Base-by-base conservation (phyloP, 2,797 vertebrate genomes). In the Phoebastria nigripes region DNA sequence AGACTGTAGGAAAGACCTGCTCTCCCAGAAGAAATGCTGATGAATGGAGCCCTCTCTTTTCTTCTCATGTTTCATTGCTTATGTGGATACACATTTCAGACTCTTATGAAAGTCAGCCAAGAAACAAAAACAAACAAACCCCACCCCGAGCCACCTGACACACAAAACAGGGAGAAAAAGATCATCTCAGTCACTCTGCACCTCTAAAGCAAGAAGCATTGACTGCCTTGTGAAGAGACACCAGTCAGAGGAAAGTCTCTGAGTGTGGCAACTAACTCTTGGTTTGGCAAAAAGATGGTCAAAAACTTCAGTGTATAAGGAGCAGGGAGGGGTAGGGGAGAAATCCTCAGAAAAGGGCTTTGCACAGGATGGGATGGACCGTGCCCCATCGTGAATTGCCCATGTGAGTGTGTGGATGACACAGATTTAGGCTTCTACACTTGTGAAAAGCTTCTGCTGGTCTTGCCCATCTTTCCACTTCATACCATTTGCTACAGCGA, bases 361-460 rank as follows among this genome's bases (percentile, higher is more conserved):
- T 87, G 96, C 95, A 86, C 70, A 51, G 80, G 81, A 77, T 11
- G 59, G 89, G 71, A 76, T 14, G 76, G 82, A 96, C 94, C 73
- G 69, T 89, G 72, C 58, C 17, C 87, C 69, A 5, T 59, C 0
- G 19, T 71, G 95, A 84, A 56, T 15, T 42, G 62, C 91, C 77
- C 42, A 4, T 41, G 54, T 44, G 77, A 95, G 94, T 5, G 77
- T 61, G 94, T 47, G 95, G 95, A 66, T 87, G 93, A 73, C 82
- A 54, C 90, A 37, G 92, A 90, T 96, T 72, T 66, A 63, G 93
- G 93, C 92, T 93, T 82, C 85, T 65, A 91, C 92, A 71, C 89
- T 76, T 24, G 12, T 66, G 91, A 95, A 96, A 89, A 95, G 84
- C 94, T 97, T 95, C 93, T 90, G 59, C 87, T 90, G 94, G 52